phyloP scores from a whole-genome alignment of 1,140 invertebrate species.

The Drosophila cardini region DNA sequence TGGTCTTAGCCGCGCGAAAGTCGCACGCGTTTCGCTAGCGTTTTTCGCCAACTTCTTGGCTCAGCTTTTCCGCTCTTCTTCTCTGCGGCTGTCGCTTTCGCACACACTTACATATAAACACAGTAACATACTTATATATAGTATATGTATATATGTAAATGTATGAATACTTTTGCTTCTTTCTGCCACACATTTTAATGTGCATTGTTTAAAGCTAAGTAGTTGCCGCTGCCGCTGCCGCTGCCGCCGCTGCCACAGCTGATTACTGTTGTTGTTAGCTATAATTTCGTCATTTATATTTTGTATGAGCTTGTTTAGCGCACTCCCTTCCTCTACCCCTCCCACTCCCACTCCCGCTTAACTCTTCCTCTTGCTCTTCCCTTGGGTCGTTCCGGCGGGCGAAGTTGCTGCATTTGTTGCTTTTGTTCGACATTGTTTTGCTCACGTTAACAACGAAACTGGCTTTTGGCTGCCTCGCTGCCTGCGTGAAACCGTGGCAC shows the following conservation, averaged over 20 bases:
- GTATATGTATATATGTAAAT: not conserved
- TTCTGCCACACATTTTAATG: slow-evolving; percentile 62
- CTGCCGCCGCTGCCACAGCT: slow-evolving; percentile 11
- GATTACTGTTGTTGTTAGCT: slow-evolving; percentile 42
- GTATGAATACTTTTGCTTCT: slow-evolving; percentile 20
- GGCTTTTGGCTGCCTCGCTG: slow-evolving; percentile 59
- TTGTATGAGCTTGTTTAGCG: slow-evolving; percentile 30
- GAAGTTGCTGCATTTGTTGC: slow-evolving; percentile 19
- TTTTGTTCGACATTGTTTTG: slow-evolving; percentile 66
- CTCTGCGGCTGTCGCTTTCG: too few species aligned
- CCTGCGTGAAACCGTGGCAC: slow-evolving; percentile 42
- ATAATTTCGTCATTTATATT: slow-evolving; percentile 78
- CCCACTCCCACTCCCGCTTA: not conserved
- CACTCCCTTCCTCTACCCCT: not conserved
- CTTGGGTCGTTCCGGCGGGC: not conserved
- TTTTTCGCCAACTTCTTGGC: slow-evolving; percentile 19
- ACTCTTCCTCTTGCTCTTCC: not conserved
- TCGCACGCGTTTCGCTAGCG: slow-evolving; percentile 35
- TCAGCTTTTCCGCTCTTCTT: too few species aligned
- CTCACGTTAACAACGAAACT: slow-evolving; percentile 73
- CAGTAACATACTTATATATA: too few species aligned
- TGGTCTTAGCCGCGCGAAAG: slow-evolving; percentile 5
- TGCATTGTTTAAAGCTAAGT: slow-evolving; percentile 70
- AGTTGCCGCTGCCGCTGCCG: slow-evolving; percentile 19
- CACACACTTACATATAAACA: not conserved